Evolutionary conservation across 2,113 vertebrate genomes (phyloP), one percentile per base, ranked within the genome.

Genomic region (Rattus rattus): DNA sequence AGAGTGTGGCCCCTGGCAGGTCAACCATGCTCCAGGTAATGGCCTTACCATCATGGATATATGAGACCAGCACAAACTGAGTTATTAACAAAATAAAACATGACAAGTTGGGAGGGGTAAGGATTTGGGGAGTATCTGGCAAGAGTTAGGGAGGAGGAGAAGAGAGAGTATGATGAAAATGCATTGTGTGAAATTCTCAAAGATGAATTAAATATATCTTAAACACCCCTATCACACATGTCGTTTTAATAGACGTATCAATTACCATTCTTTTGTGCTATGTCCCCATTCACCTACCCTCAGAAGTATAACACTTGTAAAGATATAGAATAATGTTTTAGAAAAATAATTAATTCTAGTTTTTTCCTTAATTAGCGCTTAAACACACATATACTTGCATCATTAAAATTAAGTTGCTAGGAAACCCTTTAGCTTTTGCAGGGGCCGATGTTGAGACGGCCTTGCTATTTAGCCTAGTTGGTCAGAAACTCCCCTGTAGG

Each of bases 281-380:
- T 6, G 75, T 24, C 2, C n/a, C 17, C 26, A 33, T 8, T 47
- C 11, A n/a, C 17, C 17, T 36, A 49, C 28, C 30, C 5, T 49
- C 13, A 24, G 26, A 97, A 36, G 77, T 80, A 36, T 9, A 91
- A 63, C 49, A 30, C 2, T 90, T 88, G 14, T 52, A 83, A 87
- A 22, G 13, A 87, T 30, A 43, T 33, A 72, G 59, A 56, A 92
- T 63, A 49, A 69, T 75, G 67, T n/a, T 79, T 94, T 43, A 30
- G 36, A n/a, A 94, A 77, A 77, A 93, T 90, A 85, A 65, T 65
- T 10, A 89, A 54, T 93, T 87, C 59, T 39, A 89, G 13, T 20
- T 89, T 93, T 87, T 85, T 70, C 85, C 36, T 33, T 85, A 79
- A 39, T 69, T 76, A 88, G 20, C 4, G n/a, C 17, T 56, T 94